Percentiles rank a stretch among this genome's conserved stretches.
Evolutionary conservation across 2,797 vertebrate genomes (phyloP).

Genomic region (Spheniscus humboldti): DNA sequence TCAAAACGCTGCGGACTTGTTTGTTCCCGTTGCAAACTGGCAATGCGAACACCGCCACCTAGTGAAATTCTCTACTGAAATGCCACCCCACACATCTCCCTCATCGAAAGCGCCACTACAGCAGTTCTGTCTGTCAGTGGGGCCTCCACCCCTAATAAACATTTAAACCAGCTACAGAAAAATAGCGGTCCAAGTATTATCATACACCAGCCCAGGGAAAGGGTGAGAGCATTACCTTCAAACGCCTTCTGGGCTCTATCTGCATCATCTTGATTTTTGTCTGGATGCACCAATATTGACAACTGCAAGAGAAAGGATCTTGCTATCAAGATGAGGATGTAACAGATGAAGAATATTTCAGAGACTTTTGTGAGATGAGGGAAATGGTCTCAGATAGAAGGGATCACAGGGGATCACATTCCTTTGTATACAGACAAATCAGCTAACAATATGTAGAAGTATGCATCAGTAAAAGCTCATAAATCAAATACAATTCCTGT

Average conservation of each 20-base stretch:
- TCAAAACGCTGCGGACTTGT: accelerated
- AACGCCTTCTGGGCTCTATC: constrained; percentile 94
- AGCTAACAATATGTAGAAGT: neutral
- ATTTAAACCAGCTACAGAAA: neutral
- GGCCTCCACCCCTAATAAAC: neutral
- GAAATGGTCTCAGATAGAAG: neutral
- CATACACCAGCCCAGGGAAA: neutral
- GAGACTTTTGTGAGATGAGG: neutral
- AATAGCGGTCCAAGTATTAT: neutral
- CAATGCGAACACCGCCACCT: neutral
- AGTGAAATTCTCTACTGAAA: neutral
- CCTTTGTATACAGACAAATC: neutral
- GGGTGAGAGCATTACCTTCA: constrained; percentile 82
- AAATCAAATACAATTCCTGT: neutral
- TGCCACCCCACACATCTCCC: neutral
- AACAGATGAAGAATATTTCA: neutral
- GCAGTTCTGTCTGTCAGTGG: neutral
- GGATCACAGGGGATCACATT: neutral
- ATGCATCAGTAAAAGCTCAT: neutral
- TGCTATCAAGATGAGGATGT: neutral
- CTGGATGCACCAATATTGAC: constrained; percentile 97
- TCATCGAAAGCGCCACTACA: neutral
- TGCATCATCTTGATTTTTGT: constrained; percentile 95
- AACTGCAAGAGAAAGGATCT: constrained; percentile 74
- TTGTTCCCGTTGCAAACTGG: neutral